Evolutionary conservation across 2,113 vertebrate species (phyloP).

Genomic region (Elgaria multicarinata): DNA sequence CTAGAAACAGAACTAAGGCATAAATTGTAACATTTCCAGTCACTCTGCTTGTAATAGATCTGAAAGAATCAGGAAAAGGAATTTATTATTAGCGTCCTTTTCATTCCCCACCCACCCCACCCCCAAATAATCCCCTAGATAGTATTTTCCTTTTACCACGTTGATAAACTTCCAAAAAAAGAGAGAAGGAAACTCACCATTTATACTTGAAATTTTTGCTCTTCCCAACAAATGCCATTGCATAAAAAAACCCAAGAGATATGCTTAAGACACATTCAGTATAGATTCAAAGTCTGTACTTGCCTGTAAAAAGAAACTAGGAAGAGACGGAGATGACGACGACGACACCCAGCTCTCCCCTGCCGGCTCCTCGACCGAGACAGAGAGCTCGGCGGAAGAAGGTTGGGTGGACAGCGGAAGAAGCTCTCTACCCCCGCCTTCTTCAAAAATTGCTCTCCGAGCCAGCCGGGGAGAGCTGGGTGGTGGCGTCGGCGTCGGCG

Average conservation of each 20-base stretch:
- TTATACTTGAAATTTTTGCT: not conserved
- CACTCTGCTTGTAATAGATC: not conserved
- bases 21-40: slow-evolving; percentile 7
- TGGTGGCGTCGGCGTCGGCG: too few species aligned
- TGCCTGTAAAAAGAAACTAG: too few species aligned
- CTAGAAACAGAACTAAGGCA: not conserved
- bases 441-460: too few species aligned
- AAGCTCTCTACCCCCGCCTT: too few species aligned
- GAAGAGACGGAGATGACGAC: too few species aligned
- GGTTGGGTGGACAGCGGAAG: too few species aligned
- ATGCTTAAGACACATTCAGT: not conserved
- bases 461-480: too few species aligned
- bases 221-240: not conserved
- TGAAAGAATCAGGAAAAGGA: slow-evolving; percentile 34
- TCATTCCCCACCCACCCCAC: not conserved
- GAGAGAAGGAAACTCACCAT: not conserved
- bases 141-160: not conserved
- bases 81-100: not conserved
- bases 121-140: not conserved
- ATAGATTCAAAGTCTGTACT: too few species aligned
- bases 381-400: too few species aligned
- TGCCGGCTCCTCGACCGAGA: too few species aligned
- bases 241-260: not conserved
- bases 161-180: not conserved
- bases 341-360: too few species aligned